Percentiles rank a stretch among this genome's conserved stretches.
phyloP scores from a whole-genome alignment of 2,888 invertebrate genomes.

The Chaitophorus viminalis region DNA sequence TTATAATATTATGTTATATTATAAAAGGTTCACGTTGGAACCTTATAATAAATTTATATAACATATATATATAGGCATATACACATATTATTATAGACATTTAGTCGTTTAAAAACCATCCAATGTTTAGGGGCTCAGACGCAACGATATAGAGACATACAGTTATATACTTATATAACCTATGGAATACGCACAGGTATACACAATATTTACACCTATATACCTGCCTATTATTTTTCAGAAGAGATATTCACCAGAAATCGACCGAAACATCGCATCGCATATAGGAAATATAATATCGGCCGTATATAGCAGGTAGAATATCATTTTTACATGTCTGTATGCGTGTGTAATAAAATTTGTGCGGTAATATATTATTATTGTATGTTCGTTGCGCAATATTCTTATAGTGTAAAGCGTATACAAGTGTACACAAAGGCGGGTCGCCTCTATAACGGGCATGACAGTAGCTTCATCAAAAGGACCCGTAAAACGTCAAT shows the following conservation, averaged over 20 bases:
- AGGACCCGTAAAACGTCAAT: slow-evolving; percentile 22
- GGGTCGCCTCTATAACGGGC: slow-evolving; percentile 23
- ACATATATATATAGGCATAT: no score
- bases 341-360: background rate
- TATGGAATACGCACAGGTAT: background rate
- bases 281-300: no score
- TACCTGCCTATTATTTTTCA: background rate
- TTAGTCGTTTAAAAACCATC: background rate
- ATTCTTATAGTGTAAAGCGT: background rate
- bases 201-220: background rate
- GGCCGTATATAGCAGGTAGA: background rate
- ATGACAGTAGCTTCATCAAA: slow-evolving; percentile 55
- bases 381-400: slow-evolving; percentile 32
- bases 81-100: no score
- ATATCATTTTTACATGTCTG: background rate
- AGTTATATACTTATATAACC: background rate
- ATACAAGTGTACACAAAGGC: background rate
- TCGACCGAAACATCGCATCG: background rate
- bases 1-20: no score
- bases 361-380: background rate
- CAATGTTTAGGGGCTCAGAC: background rate
- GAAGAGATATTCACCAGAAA: slow-evolving; percentile 5
- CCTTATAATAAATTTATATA: no score
- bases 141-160: no score
- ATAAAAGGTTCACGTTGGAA: no score